Percentiles rank a stretch among this genome's conserved stretches.
phyloP scores from a whole-genome alignment of 2,888 invertebrate species.

The Drosophila meridionalis region DNA sequence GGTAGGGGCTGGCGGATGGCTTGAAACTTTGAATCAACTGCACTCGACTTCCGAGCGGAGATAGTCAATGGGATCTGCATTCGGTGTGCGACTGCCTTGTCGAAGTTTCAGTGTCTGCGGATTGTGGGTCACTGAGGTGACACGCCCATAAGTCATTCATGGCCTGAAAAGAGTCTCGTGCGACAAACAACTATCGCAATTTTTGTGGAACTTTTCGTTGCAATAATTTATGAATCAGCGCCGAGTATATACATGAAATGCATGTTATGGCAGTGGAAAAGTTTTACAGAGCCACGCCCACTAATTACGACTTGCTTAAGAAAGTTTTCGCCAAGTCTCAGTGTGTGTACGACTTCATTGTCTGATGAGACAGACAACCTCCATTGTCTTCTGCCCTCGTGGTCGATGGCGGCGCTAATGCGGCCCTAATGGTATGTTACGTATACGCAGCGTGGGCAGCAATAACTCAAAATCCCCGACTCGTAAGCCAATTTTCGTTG shows the following conservation, averaged over 20 bases:
- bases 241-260: constrained; percentile 4
- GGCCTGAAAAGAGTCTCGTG: constrained; percentile 38
- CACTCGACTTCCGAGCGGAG: constrained; percentile 25
- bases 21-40: constrained; percentile 53
- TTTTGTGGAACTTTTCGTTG: constrained; percentile 56
- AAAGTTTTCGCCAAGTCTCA: neutral
- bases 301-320: constrained; percentile 1
- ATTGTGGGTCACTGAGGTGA: constrained; percentile 33
- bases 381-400: neutral
- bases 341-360: constrained; percentile 12
- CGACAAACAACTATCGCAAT: constrained; percentile 64
- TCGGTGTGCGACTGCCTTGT: constrained; percentile 29
- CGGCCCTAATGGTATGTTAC: constrained; percentile 57
- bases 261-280: constrained; percentile 26
- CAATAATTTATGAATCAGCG: constrained; percentile 60
- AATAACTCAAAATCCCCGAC: constrained; percentile 71
- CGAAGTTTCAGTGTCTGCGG: constrained; percentile 47
- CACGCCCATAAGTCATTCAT: constrained; percentile 41
- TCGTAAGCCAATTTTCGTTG: constrained; percentile 76
- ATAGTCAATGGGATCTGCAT: constrained; percentile 35
- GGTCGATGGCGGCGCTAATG: constrained; percentile 21
- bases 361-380: constrained; percentile 7
- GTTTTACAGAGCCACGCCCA: constrained; percentile 5
- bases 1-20: constrained; percentile 20
- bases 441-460: constrained; percentile 57